Percentiles rank a stretch among this genome's conserved stretches.
These are phyloP conservation scores for Hydrochoerus hydrochaeris DNA, from an alignment of 2,113 vertebrate genomes.

Conservation along the genomic window DNA sequence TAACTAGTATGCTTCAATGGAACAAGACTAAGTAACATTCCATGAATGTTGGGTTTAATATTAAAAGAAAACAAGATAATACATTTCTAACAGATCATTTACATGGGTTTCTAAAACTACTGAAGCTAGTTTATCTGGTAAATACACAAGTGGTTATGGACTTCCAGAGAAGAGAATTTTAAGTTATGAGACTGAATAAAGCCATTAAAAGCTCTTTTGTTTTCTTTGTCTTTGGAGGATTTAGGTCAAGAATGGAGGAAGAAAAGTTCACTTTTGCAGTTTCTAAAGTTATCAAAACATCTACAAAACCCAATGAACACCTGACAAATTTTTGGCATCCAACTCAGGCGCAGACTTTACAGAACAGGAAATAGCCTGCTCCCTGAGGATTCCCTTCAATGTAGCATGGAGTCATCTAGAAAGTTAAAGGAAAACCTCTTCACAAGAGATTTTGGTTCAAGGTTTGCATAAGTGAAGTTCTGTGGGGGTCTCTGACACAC, in stretches of 20 bases:
- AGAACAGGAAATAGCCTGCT: background rate
- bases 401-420: background rate
- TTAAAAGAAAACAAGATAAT: conserved; percentile 46
- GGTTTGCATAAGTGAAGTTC: background rate
- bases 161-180: conserved; percentile 10
- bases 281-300: conserved; percentile 44
- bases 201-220: background rate
- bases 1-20: background rate
- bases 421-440: background rate
- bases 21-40: background rate
- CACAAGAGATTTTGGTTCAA: background rate
- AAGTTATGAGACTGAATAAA: background rate
- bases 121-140: background rate
- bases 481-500: background rate
- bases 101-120: background rate
- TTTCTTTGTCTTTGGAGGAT: conserved; percentile 40
- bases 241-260: conserved; percentile 3
- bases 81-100: conserved; percentile 42
- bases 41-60: background rate
- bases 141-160: background rate
- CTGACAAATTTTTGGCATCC: conserved; percentile 22
- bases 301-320: background rate
- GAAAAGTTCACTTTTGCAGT: background rate
- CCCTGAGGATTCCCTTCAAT: background rate
- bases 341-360: background rate